Percentiles rank a stretch among this genome's conserved stretches.
Evolutionary conservation across 2,113 vertebrate genomes (phyloP).

Genomic region (Argyrosomus japonicus): DNA sequence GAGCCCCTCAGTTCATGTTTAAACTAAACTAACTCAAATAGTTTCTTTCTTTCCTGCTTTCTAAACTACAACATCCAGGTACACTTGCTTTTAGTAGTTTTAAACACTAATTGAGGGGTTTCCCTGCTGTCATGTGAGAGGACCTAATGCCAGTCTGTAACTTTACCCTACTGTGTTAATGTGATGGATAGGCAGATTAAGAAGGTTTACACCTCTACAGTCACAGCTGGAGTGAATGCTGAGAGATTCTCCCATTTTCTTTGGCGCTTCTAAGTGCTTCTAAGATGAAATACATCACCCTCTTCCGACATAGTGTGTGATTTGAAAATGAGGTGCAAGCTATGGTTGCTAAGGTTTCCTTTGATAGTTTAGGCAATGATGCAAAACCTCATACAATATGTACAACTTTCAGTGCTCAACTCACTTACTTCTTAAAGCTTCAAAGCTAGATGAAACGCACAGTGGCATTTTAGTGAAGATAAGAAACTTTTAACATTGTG

Average conservation of each 20-base stretch:
- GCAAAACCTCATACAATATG: too few relatives aligned
- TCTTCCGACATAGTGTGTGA: not conserved
- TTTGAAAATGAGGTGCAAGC: too few relatives aligned
- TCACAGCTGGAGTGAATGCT: not conserved
- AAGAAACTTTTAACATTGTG: too few relatives aligned
- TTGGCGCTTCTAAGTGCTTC: too few relatives aligned
- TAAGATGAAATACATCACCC: not conserved
- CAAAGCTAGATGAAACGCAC: too few relatives aligned
- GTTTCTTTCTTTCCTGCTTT: not conserved
- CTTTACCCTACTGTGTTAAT: slow-evolving; percentile 12
- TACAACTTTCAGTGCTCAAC: too few relatives aligned
- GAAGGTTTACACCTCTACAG: slow-evolving; percentile 6
- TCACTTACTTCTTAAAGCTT: too few relatives aligned
- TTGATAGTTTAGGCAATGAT: not conserved
- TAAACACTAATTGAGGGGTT: slow-evolving; percentile 2
- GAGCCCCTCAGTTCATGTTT: too few relatives aligned
- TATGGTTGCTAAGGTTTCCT: not conserved
- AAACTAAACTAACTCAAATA: too few relatives aligned
- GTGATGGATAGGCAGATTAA: slow-evolving; percentile 20
- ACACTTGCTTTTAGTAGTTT: not conserved
- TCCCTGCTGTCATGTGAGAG: slow-evolving; percentile 9
- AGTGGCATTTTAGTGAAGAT: not conserved
- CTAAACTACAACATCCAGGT: not conserved
- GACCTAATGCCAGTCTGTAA: slow-evolving; percentile 4
- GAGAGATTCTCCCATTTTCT: not conserved